Evolutionary conservation across 23 tunicate genomes (phyloP).

Genomic region (Trididemnum clinides): DNA sequence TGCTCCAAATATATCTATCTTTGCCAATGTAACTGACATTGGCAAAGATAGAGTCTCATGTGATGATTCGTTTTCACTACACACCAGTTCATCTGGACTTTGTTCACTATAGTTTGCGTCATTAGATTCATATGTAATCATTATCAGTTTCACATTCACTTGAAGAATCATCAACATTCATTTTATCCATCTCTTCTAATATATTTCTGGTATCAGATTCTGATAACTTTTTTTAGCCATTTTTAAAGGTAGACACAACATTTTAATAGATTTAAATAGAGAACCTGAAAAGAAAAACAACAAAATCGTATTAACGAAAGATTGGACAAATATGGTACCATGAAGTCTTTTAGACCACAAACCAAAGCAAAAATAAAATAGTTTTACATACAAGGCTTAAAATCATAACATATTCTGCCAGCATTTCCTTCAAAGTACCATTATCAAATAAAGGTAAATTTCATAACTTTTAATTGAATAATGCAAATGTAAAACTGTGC

Average conservation of each 20-base stretch:
- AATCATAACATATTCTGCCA: too few relatives aligned
- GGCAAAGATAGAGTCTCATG: too few relatives aligned
- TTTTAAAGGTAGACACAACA: not conserved
- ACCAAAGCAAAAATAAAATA: not conserved
- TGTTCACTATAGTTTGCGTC: too few relatives aligned
- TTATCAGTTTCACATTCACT: too few relatives aligned
- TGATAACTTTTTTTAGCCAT: not conserved
- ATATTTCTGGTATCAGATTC: not conserved
- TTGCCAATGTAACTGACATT: too few relatives aligned
- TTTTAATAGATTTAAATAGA: not conserved
- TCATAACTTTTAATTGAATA: not conserved
- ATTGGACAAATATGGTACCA: too few relatives aligned
- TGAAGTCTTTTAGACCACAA: not conserved
- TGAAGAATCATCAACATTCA: too few relatives aligned
- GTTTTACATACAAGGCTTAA: not conserved
- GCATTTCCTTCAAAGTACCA: too few relatives aligned
- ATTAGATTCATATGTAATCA: too few relatives aligned
- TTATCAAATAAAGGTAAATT: not conserved
- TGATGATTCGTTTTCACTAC: too few relatives aligned
- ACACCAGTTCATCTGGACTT: too few relatives aligned
- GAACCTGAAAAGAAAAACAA: not conserved
- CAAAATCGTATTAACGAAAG: not conserved
- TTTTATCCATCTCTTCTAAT: not conserved
- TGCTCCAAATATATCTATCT: too few relatives aligned
- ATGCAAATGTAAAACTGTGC: not conserved